Percentiles rank a stretch among this genome's conserved stretches.
These are phyloP conservation scores for Podabrus alpinus DNA, from an alignment of 2,888 invertebrate genomes.

Conservation along the genomic window DNA sequence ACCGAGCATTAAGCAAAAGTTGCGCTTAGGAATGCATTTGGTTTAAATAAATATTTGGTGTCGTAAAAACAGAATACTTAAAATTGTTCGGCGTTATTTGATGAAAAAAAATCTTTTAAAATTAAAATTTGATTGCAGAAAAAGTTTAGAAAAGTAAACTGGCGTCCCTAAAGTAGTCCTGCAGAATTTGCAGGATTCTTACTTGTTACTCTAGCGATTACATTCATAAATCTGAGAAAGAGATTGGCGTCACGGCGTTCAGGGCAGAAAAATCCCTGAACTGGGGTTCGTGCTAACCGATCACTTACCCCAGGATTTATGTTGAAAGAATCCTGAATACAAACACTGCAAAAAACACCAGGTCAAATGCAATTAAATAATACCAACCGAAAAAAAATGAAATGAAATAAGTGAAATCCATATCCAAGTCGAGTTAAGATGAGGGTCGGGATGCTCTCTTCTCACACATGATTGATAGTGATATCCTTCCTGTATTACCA, in stretches of 20 bases:
- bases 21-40: constrained; percentile 18
- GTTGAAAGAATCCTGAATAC: constrained; percentile 53
- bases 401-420: not conserved
- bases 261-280: constrained; percentile 54
- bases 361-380: constrained; percentile 35
- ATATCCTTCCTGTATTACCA: constrained; percentile 42
- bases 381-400: not conserved
- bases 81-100: not conserved
- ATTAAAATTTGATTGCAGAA: constrained; percentile 6
- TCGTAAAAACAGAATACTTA: constrained; percentile 15
- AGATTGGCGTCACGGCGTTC: constrained; percentile 50
- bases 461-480: constrained; percentile 42
- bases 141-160: constrained; percentile 17
- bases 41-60: constrained; percentile 10
- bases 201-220: constrained; percentile 55
- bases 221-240: constrained; percentile 56
- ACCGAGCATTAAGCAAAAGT: constrained; percentile 26
- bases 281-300: constrained; percentile 56
- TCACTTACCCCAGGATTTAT: constrained; percentile 57
- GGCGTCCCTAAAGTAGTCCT: constrained; percentile 19
- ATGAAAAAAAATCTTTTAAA: constrained; percentile 1
- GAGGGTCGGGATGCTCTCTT: constrained; percentile 5
- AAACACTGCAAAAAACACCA: constrained; percentile 44
- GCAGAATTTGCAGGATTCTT: constrained; percentile 38
- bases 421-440: not conserved